Percentiles rank a stretch among this genome's conserved stretches.
phyloP scores from a whole-genome alignment of 2,797 vertebrate genomes.

The Pagetopsis macropterus region DNA sequence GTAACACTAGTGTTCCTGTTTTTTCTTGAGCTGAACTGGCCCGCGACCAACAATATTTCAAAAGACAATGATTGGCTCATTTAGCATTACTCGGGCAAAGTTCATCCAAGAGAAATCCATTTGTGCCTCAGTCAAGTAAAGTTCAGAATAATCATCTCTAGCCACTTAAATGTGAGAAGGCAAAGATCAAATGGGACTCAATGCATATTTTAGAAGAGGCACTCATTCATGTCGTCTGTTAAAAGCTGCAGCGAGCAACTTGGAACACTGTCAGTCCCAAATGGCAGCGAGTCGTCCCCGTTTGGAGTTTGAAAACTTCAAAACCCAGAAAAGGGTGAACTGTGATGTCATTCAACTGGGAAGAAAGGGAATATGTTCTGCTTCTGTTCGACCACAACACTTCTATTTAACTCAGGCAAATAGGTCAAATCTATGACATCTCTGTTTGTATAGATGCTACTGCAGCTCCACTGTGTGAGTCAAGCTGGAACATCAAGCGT shows the following conservation, averaged over 20 bases:
- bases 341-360: slow-evolving; percentile 41
- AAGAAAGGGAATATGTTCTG: slow-evolving; percentile 5
- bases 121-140: slow-evolving; percentile 55
- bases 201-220: slow-evolving; percentile 63
- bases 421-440: slow-evolving; percentile 19
- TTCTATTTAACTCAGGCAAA: slow-evolving; percentile 10
- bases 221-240: slow-evolving; percentile 67
- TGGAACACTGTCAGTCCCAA: slow-evolving; percentile 48
- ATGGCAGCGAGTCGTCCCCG: slow-evolving; percentile 34
- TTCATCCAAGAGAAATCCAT: slow-evolving; percentile 51
- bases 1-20: slow-evolving; percentile 43
- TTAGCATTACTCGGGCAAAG: slow-evolving; percentile 16
- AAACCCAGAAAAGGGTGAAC: slow-evolving; percentile 32
- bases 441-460: slow-evolving; percentile 1
- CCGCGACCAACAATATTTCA: slow-evolving; percentile 47
- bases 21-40: slow-evolving; percentile 39
- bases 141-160: slow-evolving; percentile 61
- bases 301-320: slow-evolving; percentile 60
- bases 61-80: slow-evolving; percentile 60
- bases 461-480: slow-evolving; percentile 11
- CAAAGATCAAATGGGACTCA: slow-evolving; percentile 61
- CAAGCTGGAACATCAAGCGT: slow-evolving; percentile 7
- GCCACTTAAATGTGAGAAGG: slow-evolving; percentile 32
- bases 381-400: neutral
- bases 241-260: slow-evolving; percentile 52